Percentiles rank a stretch among this genome's conserved stretches.
These are phyloP conservation scores for Drosophila meridiana DNA, from an alignment of 2,888 invertebrate genomes.

Conservation along the genomic window DNA sequence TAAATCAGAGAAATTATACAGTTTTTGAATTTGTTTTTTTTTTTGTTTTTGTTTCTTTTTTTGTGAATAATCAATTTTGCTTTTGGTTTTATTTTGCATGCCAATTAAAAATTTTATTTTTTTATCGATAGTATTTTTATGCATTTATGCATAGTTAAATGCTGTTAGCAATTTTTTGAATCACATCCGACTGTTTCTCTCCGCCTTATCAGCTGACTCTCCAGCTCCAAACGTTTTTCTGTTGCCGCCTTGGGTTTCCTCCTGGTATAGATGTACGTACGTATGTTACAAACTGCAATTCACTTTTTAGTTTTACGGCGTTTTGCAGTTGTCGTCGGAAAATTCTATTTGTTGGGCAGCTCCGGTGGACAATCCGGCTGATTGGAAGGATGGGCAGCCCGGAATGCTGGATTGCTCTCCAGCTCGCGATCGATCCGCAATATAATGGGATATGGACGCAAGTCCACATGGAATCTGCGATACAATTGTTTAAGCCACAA, in stretches of 20 bases:
- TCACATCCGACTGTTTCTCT: constrained; percentile 81
- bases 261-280: constrained; percentile 11
- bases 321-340: constrained; percentile 83
- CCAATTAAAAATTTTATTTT: constrained; percentile 37
- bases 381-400: constrained; percentile 94
- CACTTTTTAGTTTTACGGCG: constrained; percentile 83
- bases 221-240: constrained; percentile 17
- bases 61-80: constrained; percentile 42
- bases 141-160: constrained; percentile 78
- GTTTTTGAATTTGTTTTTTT: constrained; percentile 13
- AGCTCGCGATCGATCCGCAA: constrained; percentile 94
- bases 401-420: constrained; percentile 95
- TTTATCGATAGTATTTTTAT: constrained; percentile 74
- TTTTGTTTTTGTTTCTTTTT: constrained; percentile 9
- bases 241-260: constrained; percentile 28
- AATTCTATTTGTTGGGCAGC: constrained; percentile 89
- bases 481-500: not conserved
- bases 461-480: constrained; percentile 94
- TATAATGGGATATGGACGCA: constrained; percentile 95
- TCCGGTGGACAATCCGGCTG: constrained; percentile 98
- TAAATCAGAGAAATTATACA: constrained; percentile 51
- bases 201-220: constrained; percentile 31
- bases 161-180: constrained; percentile 82
- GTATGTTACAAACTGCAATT: constrained; percentile 76
- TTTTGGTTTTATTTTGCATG: constrained; percentile 22